Conservation (phyloP, 2,113 vertebrate genomes). For the Notothenia rossii region DNA sequence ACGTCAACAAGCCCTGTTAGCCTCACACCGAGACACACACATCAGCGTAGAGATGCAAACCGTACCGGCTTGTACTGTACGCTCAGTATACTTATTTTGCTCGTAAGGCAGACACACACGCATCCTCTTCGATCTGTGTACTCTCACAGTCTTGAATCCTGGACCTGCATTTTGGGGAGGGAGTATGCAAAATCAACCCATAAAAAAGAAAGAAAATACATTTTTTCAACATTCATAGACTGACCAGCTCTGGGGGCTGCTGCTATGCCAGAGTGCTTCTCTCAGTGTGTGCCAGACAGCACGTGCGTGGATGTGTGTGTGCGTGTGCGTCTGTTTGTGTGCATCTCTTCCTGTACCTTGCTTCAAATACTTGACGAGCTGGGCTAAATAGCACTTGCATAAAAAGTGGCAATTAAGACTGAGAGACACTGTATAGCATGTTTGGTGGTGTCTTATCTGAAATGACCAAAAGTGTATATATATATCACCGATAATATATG, state of each 20-base stretch:
- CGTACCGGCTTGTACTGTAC: constrained; percentile 24
- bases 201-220: constrained; percentile 20
- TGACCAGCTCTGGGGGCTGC: constrained; percentile 56
- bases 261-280: constrained; percentile 58
- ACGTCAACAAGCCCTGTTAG: constrained; percentile 88
- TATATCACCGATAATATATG: constrained; percentile 67
- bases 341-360: constrained; percentile 71
- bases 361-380: constrained; percentile 80
- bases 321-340: constrained; percentile 28
- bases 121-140: constrained; percentile 44
- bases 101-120: constrained; percentile 27
- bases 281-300: constrained; percentile 29
- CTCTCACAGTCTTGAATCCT: constrained; percentile 48
- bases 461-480: constrained; percentile 72
- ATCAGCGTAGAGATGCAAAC: constrained; percentile 51
- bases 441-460: constrained; percentile 67
- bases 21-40: constrained; percentile 47
- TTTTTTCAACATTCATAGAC: constrained; percentile 51
- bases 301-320: constrained; percentile 4
- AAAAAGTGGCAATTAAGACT: constrained; percentile 65
- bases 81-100: constrained; percentile 34
- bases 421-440: constrained; percentile 75
- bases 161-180: constrained; percentile 57
- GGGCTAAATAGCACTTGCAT: constrained; percentile 74
- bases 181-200: constrained; percentile 68